Evolutionary conservation across 2,797 vertebrate genomes (phyloP).

Genomic region (Garrulus glandarius): DNA sequence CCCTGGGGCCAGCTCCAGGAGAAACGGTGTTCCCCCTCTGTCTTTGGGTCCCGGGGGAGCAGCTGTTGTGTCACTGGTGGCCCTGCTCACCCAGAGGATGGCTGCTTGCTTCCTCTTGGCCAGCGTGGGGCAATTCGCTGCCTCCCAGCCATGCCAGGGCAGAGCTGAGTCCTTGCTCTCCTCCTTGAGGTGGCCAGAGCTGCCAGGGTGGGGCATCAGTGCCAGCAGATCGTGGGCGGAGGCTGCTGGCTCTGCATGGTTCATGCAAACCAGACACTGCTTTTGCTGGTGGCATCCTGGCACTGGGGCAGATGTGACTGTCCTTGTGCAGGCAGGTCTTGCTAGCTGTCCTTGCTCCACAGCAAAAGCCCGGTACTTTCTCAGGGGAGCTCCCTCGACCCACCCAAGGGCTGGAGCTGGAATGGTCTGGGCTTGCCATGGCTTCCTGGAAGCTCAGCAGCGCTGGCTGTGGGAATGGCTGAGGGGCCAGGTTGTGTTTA

Average conservation of each 20-base stretch:
- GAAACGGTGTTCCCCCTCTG: fast-evolving
- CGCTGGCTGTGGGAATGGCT: neutral
- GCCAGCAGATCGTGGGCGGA: neutral
- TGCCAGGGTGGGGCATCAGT: neutral
- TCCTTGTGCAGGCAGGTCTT: neutral
- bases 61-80: neutral
- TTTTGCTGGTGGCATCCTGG: neutral
- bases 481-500: neutral
- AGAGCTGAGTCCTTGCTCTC: neutral
- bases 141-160: neutral
- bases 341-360: neutral
- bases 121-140: fast-evolving
- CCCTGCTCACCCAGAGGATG: neutral
- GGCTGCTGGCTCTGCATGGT: neutral
- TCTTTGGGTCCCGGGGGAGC: fast-evolving
- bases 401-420: neutral
- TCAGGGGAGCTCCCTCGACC: neutral
- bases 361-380: neutral
- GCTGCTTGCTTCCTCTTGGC: fast-evolving
- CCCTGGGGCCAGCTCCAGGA: neutral
- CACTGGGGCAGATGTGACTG: neutral
- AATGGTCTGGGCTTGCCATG: fast-evolving
- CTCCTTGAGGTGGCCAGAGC: neutral
- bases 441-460: neutral
- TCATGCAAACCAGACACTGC: fast-evolving